Conservation (phyloP, 2,113 vertebrate genomes). For the Cathartes aura region DNA sequence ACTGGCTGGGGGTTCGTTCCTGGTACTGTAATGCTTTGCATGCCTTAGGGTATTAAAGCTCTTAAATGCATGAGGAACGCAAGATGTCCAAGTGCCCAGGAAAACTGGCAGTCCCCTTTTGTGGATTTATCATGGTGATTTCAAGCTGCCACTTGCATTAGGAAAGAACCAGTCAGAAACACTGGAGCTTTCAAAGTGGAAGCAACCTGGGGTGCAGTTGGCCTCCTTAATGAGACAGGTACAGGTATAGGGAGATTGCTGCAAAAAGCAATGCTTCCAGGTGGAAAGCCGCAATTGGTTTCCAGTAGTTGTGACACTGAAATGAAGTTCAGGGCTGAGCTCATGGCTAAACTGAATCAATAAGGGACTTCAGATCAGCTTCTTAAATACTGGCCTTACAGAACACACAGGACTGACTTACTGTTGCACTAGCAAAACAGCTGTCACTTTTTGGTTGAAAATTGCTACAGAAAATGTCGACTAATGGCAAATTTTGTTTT, state of each 20-base stretch:
- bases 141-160: background rate
- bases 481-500: background rate
- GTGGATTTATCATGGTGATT: background rate
- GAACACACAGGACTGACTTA: background rate
- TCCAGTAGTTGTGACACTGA: background rate
- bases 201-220: background rate
- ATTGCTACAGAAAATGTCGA: background rate
- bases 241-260: background rate
- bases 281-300: background rate
- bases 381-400: background rate
- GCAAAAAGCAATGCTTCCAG: background rate
- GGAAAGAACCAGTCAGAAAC: background rate
- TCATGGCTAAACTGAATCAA: background rate
- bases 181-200: background rate
- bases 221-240: background rate
- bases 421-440: background rate
- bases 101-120: background rate
- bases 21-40: background rate
- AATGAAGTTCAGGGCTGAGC: background rate
- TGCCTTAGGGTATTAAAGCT: background rate
- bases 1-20: background rate
- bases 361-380: background rate
- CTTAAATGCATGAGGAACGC: background rate
- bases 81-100: background rate
- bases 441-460: background rate